Evolutionary conservation across 2,888 invertebrate species (phyloP).

Genomic region (Archips crataeganus): DNA sequence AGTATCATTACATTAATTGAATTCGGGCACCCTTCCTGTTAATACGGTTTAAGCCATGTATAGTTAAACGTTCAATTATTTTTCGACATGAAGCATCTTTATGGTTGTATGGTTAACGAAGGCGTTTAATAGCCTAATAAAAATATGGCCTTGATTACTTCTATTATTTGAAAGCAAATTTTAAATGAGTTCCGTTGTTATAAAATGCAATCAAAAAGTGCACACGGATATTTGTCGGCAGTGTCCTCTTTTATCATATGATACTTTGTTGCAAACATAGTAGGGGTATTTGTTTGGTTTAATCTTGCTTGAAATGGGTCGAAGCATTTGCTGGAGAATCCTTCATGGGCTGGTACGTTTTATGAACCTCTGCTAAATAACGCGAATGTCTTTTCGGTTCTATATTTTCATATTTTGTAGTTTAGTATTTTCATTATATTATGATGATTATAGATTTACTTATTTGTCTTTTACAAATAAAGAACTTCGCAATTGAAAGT

Average conservation of each 20-base stretch:
- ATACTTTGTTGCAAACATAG: slow-evolving; percentile 48
- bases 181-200: slow-evolving; percentile 39
- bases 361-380: slow-evolving; percentile 72
- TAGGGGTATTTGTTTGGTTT: slow-evolving; percentile 56
- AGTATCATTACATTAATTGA: slow-evolving; percentile 36
- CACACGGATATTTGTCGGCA: slow-evolving; percentile 1
- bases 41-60: slow-evolving; percentile 20
- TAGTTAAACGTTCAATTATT: slow-evolving; percentile 59
- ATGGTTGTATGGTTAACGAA: slow-evolving; percentile 55
- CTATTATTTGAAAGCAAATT: slow-evolving; percentile 48
- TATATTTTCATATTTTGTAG: neutral
- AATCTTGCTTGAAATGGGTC: slow-evolving; percentile 64
- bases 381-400: slow-evolving; percentile 25
- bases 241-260: slow-evolving; percentile 20
- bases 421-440: too few relatives aligned
- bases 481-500: too few relatives aligned
- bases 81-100: slow-evolving; percentile 54
- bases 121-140: slow-evolving; percentile 68
- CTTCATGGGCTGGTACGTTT: slow-evolving; percentile 65
- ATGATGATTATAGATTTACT: too few relatives aligned
- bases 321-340: slow-evolving; percentile 64
- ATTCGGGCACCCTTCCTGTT: slow-evolving; percentile 23
- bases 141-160: slow-evolving; percentile 59
- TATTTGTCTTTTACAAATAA: too few relatives aligned
- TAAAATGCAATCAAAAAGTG: slow-evolving; percentile 36